Evolutionary conservation across 2,113 vertebrate genomes (phyloP), one percentile per base, ranked within the genome.

Genomic region (Hemiprocne comata): DNA sequence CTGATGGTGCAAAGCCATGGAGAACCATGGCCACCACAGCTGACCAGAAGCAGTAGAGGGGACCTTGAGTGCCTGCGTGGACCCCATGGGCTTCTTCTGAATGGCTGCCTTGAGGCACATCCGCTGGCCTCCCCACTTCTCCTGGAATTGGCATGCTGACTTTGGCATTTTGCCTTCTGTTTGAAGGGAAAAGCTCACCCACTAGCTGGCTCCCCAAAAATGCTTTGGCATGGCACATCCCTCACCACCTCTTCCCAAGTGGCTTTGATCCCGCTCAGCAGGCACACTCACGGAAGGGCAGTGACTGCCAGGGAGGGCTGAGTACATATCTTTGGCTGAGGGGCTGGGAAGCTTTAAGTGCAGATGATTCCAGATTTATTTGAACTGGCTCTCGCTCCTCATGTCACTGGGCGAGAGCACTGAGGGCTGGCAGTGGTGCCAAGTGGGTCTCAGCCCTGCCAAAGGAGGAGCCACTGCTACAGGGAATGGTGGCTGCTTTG

Each of bases 161-260:
- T 78, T 64, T 46, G 57, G 33, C 11, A 11, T 53, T 75, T 66
- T 33, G 23, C 20, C 42, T 71, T 29, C 23, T 28, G 5, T 58
- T 60, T 2, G 3, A 72, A 87, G 75, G 33, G 42, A 75, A 79
- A 79, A 58, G 19, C 33, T 84, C 25, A 44, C 57, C 18, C 40
- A 29, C 66, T 17, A 60, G 33, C n/a, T 94, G 62, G 4, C 34
- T 83, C 33, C 69, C 16, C 1, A 0, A 72, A 85, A 55, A 36
- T 1, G 5, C 17, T 61, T 72, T 69, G 0, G 2, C 58, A 23
- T 10, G 46, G 10, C 3, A 0, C 1, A 1, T 70, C 21, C 62
- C 29, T 89, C 36, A 34, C 23, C 81, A 48, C 64, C 46, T 83
- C 81, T 70, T 60, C 46, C 36, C 76, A 66, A 0, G 7, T 54